phyloP scores from a whole-genome alignment of 2,113 vertebrate genomes.

The Bufo bufo region DNA sequence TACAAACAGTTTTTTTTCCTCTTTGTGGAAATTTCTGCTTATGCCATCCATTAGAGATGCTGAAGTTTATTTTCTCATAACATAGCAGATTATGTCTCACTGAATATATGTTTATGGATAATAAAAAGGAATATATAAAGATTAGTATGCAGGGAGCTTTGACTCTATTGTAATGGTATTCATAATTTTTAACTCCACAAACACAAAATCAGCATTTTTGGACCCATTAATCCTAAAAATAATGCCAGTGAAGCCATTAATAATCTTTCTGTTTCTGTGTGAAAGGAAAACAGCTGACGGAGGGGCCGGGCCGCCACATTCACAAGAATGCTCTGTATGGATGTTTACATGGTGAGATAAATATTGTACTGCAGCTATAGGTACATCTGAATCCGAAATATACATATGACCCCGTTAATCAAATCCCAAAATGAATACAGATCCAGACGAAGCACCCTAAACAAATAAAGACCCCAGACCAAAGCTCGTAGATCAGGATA shows the following conservation, averaged over 20 bases:
- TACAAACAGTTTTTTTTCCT: constrained; percentile 42
- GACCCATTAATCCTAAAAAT: constrained; percentile 53
- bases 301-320: constrained; percentile 4
- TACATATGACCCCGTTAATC: too few species aligned
- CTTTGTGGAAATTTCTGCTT: constrained; percentile 55
- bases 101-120: constrained; percentile 59
- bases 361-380: not conserved
- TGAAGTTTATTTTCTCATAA: constrained; percentile 60
- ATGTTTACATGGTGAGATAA: not conserved
- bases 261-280: constrained; percentile 46
- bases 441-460: too few species aligned
- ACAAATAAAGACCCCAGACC: too few species aligned
- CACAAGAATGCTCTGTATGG: not conserved
- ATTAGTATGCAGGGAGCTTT: constrained; percentile 53
- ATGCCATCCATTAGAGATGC: constrained; percentile 30
- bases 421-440: too few species aligned
- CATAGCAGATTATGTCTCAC: constrained; percentile 54
- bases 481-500: too few species aligned
- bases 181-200: constrained; percentile 59
- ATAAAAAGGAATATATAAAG: constrained; percentile 59
- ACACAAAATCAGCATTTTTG: constrained; percentile 58
- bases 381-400: too few species aligned
- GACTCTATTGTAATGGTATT: constrained; percentile 56
- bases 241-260: constrained; percentile 47
- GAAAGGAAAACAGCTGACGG: constrained; percentile 38